These are phyloP conservation scores for Linnaemya tessellans DNA, from an alignment of 2,888 invertebrate species.

Conservation along the genomic window DNA sequence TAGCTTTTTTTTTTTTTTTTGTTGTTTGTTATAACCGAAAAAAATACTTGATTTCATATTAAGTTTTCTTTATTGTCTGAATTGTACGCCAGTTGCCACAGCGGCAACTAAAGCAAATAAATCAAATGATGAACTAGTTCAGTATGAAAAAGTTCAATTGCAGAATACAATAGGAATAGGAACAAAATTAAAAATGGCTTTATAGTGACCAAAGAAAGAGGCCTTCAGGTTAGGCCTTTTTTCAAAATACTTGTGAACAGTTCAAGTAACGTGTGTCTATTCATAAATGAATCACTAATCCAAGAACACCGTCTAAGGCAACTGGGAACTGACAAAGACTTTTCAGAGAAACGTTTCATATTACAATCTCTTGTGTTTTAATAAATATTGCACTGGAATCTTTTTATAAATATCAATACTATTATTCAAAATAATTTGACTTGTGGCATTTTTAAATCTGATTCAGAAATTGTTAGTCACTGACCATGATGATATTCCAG, in stretches of 20 bases:
- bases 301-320: too few species aligned
- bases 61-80: not conserved
- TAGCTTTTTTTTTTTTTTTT: too few species aligned
- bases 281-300: too few species aligned
- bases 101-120: not conserved
- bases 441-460: constrained; percentile 2
- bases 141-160: too few species aligned
- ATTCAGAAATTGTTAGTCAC: constrained; percentile 1
- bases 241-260: too few species aligned
- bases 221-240: too few species aligned
- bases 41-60: constrained; percentile 29
- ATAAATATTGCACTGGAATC: not conserved
- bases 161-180: too few species aligned
- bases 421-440: not conserved
- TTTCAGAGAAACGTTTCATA: too few species aligned
- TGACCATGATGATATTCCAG: not conserved
- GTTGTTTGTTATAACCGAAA: constrained; percentile 43
- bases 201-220: too few species aligned
- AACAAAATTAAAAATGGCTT: too few species aligned
- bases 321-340: too few species aligned
- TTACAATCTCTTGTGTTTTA: not conserved
- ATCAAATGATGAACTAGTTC: not conserved
- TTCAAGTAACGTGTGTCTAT: too few species aligned
- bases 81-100: not conserved
- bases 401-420: not conserved